Evolutionary conservation across 2,888 invertebrate species (phyloP).

Genomic region (Drosophila percnosoma): DNA sequence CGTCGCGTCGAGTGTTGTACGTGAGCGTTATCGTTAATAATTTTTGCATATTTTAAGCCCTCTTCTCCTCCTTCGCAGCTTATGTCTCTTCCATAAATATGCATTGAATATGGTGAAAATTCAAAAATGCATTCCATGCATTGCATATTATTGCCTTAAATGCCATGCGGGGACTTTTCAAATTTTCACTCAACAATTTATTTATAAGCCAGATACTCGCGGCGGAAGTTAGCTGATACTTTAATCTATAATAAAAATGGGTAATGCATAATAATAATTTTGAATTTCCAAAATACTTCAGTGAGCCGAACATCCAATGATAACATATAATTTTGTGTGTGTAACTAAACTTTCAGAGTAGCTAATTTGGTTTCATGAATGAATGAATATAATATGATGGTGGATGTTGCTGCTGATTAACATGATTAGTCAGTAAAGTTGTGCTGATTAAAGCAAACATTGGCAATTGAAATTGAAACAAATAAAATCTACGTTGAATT

Average conservation of each 20-base stretch:
- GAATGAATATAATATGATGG: neutral
- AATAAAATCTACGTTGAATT: neutral
- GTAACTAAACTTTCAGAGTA: neutral
- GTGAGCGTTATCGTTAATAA: constrained; percentile 83
- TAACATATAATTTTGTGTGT: neutral
- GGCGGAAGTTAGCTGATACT: constrained; percentile 15
- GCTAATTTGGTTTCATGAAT: neutral
- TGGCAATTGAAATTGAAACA: neutral
- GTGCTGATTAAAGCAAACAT: neutral
- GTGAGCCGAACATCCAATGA: neutral
- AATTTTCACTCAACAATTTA: constrained; percentile 18
- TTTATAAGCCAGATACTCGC: constrained; percentile 13
- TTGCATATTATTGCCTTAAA: constrained; percentile 54
- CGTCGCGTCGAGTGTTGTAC: constrained; percentile 70
- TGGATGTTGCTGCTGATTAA: neutral
- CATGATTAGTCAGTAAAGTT: neutral
- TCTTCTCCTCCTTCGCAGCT: neutral
- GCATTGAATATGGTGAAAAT: constrained; percentile 50
- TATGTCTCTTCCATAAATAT: constrained; percentile 19
- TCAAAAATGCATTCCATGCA: constrained; percentile 62
- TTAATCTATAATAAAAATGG: neutral
- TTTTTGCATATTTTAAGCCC: constrained; percentile 74
- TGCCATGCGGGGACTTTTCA: neutral
- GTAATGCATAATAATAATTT: constrained; percentile 1
- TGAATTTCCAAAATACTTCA: neutral